Base-by-base conservation (phyloP, 2,113 vertebrate genomes). In the Seriola dumerili region DNA sequence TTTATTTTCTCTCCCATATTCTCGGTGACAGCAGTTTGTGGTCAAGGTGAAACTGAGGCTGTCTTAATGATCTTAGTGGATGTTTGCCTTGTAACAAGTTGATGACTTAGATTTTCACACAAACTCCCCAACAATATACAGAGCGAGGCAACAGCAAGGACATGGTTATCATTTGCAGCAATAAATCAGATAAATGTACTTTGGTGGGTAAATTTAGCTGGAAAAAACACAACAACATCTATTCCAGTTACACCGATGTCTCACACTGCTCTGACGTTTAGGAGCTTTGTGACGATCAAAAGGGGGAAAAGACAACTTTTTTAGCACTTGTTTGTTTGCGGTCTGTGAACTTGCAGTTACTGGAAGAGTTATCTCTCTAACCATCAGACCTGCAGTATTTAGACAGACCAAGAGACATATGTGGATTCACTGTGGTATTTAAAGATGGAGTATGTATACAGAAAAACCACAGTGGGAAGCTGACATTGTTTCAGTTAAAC, bases 311-410 rank as follows among this genome's bases (percentile, higher is more conserved):
- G 9, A n/a, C 23, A 1, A 17, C 19, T n/a, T 54, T 21, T 21
- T 54, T 55, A 55, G 52, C 23, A 44, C 36, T 64, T 0, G 19
- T 25, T 42, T 73, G 29, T 14, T 68, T 76, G 0, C 4, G 2
- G 16, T 40, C 4, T 25, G 25, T 8, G 42, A 16, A 57, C 55
- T 32, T 57, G 0, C 32, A 48, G 34, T 61, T 52, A 67, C 17
- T n/a, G 32, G 59, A 21, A 40, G 58, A 67, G 25, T 54, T 61
- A 1, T 70, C 58, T 64, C 9, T 4, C 50, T 32, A 3, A 19
- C 62, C 68, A 65, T 78, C 46, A 78, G 69, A 75, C 54, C 34
- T 40, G 61, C 54, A 46, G 23, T 1, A 54, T 76, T 72, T 58
- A 64, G 46, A 57, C 12, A 52, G 50, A 63, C 0, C 1, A 4